These are phyloP conservation scores for Pygoscelis adeliae DNA, from an alignment of 2,113 vertebrate species.

Conservation along the genomic window DNA sequence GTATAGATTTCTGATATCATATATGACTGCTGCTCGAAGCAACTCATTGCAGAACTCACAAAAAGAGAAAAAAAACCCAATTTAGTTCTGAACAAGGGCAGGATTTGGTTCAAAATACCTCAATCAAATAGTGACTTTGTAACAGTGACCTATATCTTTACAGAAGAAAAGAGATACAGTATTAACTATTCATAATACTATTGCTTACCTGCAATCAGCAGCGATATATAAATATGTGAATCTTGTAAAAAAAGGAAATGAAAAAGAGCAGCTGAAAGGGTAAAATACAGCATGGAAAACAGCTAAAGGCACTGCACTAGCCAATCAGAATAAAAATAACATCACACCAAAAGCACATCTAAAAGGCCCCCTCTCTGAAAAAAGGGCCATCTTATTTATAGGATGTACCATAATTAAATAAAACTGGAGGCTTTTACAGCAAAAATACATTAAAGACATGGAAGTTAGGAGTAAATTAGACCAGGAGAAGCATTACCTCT, in stretches of 20 bases:
- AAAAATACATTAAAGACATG: neutral
- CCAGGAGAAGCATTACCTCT: neutral
- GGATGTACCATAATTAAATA: neutral
- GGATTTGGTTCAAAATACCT: neutral
- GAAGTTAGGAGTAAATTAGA: neutral
- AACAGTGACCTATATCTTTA: neutral
- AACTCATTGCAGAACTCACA: neutral
- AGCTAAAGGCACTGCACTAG: neutral
- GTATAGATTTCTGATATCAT: neutral
- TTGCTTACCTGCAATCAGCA: neutral
- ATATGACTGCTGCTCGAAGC: neutral
- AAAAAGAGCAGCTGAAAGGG: neutral
- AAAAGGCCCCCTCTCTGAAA: neutral
- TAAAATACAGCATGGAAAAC: neutral
- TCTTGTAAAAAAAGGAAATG: neutral
- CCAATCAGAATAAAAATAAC: neutral
- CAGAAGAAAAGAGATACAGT: neutral
- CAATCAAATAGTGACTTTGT: neutral
- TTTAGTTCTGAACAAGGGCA: neutral
- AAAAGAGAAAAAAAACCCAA: neutral
- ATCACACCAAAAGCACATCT: neutral
- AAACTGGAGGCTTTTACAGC: neutral
- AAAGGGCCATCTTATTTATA: neutral
- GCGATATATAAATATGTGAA: neutral
- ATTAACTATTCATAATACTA: neutral